These are phyloP conservation scores for Gopherus evgoodei DNA, from an alignment of 2,113 vertebrate species.

Conservation along the genomic window DNA sequence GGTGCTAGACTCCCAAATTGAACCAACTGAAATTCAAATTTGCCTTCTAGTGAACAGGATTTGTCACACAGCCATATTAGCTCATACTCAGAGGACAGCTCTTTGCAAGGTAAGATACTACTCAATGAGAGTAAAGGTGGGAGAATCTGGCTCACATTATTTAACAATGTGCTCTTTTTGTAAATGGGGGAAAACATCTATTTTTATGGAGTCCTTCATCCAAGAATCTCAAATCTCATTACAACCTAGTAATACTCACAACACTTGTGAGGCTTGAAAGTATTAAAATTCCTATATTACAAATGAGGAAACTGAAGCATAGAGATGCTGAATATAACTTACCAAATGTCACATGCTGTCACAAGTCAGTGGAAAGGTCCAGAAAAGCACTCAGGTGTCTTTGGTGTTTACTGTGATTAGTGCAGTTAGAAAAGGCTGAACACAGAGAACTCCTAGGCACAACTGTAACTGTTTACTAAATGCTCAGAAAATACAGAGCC, in stretches of 20 bases:
- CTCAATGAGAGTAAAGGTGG: accelerated
- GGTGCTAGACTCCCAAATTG: too few relatives aligned
- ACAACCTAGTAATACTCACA: background rate
- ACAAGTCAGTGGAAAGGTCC: background rate
- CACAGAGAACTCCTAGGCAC: background rate
- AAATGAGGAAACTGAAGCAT: background rate
- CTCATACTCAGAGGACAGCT: background rate
- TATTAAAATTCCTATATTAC: background rate
- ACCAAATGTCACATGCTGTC: background rate
- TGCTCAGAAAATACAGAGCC: background rate
- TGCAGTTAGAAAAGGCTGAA: background rate
- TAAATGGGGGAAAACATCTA: background rate
- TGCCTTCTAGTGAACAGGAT: background rate
- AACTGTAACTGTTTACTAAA: background rate
- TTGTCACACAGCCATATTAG: background rate
- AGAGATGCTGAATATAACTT: background rate
- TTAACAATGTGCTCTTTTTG: background rate
- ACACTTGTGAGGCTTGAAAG: background rate
- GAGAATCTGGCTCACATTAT: background rate
- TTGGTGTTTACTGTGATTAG: background rate
- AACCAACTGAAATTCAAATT: background rate
- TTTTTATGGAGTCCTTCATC: background rate
- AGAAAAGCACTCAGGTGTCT: background rate
- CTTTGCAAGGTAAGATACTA: background rate
- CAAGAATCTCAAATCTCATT: background rate